Base-by-base conservation (phyloP, 2,888 invertebrate genomes). In the Platerodrilus igneus region DNA sequence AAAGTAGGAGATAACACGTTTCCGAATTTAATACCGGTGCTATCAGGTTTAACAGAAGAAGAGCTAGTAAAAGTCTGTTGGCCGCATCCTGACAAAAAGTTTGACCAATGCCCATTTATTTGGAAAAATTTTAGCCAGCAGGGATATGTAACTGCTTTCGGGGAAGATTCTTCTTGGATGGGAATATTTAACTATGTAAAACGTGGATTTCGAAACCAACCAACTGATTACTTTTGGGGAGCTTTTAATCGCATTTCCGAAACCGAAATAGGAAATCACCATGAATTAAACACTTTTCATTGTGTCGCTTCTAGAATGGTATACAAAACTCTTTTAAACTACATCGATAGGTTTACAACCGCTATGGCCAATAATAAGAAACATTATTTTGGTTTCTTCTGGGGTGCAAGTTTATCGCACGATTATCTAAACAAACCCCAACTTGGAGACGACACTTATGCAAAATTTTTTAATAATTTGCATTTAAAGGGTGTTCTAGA, bases 1-100 rank as follows among this genome's bases (percentile, higher is more conserved):
- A 95, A 94, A 74, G 86, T 95, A 5, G 95, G 82, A 2, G 94
- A 94, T 65, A 95, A 94, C 64, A 94, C 94, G 0, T 93, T 87
- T 62, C 91, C 92, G 1, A 95, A 95, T 65, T 64, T 95, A 41
- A 77, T 86, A 4, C 86, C 94, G 0, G 75, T 89, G 45, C 68
- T 93, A 7, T 78, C 81, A 2, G 93, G 93, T 0, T 62, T 81
- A 25, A 76, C 74, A 23, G 78, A 78, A 16, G 69, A 71, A 0
- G 85, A 89, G 56, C 63, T 89, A 27, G 71, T 70, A 31, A 68
- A 69, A 37, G 72, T 67, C 0, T 90, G 89, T 58, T 79, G 83
- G 75, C 74, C 74, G 1, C 46, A 47, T 3, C 34, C 19, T 7
- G 34, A 39, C 14, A 11, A 73, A 1, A 73, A 75, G 11, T 89